A percentile compares a stretch with the other conserved stretches of the same genome.
Evolutionary conservation across 2,888 invertebrate species (phyloP).

Genomic region (Cyrtodaria siliqua): DNA sequence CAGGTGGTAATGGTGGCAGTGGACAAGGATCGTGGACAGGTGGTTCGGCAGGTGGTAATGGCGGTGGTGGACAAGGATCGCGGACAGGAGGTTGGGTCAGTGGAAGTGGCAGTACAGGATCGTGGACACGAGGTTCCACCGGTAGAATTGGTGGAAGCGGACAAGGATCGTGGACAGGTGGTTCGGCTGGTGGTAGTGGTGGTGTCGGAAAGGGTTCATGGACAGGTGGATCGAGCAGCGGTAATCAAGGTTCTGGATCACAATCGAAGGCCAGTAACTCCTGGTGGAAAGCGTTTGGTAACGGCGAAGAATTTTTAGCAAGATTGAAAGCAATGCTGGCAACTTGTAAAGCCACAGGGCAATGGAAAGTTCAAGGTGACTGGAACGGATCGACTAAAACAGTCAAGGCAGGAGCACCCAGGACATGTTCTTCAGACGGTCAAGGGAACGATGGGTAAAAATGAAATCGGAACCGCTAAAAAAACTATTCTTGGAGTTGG

Average conservation of each 20-base stretch:
- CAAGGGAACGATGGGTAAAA: conserved; percentile 40
- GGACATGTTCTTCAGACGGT: conserved; percentile 43
- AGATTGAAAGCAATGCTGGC: conserved; percentile 34
- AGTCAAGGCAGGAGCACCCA: conserved; percentile 23
- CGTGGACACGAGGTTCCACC: too few species aligned
- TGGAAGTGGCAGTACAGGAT: too few species aligned
- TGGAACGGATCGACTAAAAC: conserved; percentile 12
- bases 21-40: too few species aligned
- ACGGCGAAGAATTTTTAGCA: conserved; percentile 20
- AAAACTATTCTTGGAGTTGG: conserved; percentile 25
- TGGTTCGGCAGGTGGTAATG: too few species aligned
- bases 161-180: too few species aligned
- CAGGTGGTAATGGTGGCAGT: neutral
- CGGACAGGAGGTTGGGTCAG: too few species aligned
- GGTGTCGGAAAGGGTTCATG: too few species aligned
- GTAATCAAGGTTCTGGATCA: too few species aligned
- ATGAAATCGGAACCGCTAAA: conserved; percentile 37
- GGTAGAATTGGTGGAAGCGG: too few species aligned
- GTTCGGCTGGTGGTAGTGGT: too few species aligned
- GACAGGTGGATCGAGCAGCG: too few species aligned
- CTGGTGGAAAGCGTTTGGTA: conserved; percentile 8
- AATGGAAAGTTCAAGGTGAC: neutral
- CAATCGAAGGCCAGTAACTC: too few species aligned
- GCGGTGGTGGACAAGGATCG: conserved; percentile 8
- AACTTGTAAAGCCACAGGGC: conserved; percentile 9